Conservation (phyloP, 1,140 invertebrate species). For the Mya arenaria region DNA sequence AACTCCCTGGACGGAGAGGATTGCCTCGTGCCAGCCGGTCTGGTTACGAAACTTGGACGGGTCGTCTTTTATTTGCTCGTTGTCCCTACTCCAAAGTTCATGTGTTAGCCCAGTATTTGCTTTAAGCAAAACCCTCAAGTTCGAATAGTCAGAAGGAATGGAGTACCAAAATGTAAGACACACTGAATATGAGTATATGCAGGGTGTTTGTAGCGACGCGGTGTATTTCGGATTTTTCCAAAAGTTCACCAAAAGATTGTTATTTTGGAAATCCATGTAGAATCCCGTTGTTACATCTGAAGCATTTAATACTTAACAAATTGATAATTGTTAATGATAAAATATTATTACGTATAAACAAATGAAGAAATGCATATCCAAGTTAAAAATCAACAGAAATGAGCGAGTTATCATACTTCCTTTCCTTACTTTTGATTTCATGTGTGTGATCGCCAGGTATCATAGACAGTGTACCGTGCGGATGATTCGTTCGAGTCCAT, state of each 20-base stretch:
- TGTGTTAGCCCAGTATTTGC: not conserved
- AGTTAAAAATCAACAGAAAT: no score
- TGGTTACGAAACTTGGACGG: not conserved
- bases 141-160: not conserved
- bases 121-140: not conserved
- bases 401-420: not conserved
- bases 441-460: conserved; percentile 6
- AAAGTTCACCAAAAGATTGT: not conserved
- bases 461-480: no score
- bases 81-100: not conserved
- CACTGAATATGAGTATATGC: not conserved
- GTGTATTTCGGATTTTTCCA: not conserved
- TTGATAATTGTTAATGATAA: no score
- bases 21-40: not conserved
- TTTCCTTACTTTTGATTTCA: not conserved
- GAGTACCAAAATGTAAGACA: conserved; percentile 36
- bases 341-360: no score
- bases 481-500: no score
- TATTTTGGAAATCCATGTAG: conserved; percentile 16
- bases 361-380: no score
- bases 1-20: not conserved
- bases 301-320: no score
- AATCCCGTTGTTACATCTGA: not conserved
- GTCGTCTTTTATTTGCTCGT: not conserved
- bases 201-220: not conserved